Base-by-base conservation (phyloP, 37 sponge, comb jelly and placozoan species). In the Ianthella basta region DNA sequence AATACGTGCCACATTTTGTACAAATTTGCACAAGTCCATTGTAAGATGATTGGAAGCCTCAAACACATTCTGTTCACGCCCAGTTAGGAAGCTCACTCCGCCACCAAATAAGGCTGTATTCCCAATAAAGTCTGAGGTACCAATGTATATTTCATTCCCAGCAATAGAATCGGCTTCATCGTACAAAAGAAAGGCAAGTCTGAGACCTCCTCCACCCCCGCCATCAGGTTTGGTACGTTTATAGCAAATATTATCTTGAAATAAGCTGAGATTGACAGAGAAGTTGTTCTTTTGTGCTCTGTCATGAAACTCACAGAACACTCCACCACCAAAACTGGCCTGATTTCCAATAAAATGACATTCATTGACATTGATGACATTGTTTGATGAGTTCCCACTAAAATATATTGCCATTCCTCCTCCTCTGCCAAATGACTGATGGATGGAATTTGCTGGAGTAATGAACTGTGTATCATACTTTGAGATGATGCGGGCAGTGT, bases 241-340 rank as follows among this genome's bases (percentile, higher is more conserved):
- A 64, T 35, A 65, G 39, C 65, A 82, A 34, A 39, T 23, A 20
- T 61, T 37, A 12, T 0, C 12, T 0, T 33, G 10, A 40, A 65
- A 59, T 2, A 2, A 14, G 53, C 36, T 82, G 29, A 14, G 5
- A 1, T 27, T 82, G 27, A 82, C 38, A 20, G 24, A 23, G 0
- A 60, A 10, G 32, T 61, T 35, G 63, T 82, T 82, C 36, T 20
- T 64, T 16, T 82, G 27, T 18, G 83, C 39, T 20, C 35, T 32
- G 64, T 82, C 83, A 29, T 82, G 83, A 82, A 82, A 82, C n/a
- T 82, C 83, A 38, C 24, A 35, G 25, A 82, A 59, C 20, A 82
- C 16, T 8, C 67, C 83, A 35, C 66, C 83, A 8, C 83, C 83
- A 35, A 41, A 82, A 14, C 60, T 37, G 23, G 83, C 83, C 15